Evolutionary conservation across 2,113 vertebrate species (phyloP).

Genomic region (Oncorhynchus tshawytscha): DNA sequence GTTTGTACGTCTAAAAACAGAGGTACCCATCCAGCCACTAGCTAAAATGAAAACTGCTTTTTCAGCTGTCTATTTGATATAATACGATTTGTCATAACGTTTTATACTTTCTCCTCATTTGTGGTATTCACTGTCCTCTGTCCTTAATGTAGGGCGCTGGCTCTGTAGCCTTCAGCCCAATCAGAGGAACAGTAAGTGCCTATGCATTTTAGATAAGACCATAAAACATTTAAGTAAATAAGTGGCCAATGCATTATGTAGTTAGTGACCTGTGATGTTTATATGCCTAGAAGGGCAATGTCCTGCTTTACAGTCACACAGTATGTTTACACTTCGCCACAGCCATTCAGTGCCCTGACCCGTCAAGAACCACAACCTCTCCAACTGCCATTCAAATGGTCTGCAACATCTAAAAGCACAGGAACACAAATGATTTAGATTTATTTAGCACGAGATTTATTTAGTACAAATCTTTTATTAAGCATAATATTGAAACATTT

Average conservation of each 20-base stretch:
- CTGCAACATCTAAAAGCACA: conserved; percentile 35
- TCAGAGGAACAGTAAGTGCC: conserved; percentile 50
- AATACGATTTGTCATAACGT: neutral
- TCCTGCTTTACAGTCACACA: conserved; percentile 11
- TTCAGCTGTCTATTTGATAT: neutral
- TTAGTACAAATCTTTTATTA: neutral
- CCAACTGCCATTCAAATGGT: conserved; percentile 13
- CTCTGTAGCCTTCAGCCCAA: conserved; percentile 49
- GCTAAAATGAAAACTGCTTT: neutral
- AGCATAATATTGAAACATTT: no score
- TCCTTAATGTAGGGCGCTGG: conserved; percentile 29
- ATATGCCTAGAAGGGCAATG: conserved; percentile 9
- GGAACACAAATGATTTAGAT: conserved; percentile 10
- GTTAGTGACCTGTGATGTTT: conserved; percentile 24
- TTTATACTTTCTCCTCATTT: conserved; percentile 49
- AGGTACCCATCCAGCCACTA: neutral
- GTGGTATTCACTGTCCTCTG: conserved; percentile 16
- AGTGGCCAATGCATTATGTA: conserved; percentile 27
- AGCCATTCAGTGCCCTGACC: neutral
- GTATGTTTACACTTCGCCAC: conserved; percentile 7
- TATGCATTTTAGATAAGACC: conserved; percentile 36
- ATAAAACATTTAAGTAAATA: conserved; percentile 35
- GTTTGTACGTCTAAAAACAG: neutral
- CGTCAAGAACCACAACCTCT: neutral
- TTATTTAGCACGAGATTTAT: conserved; percentile 9